These are phyloP conservation scores for Lamproptera curius DNA, from an alignment of 2,888 invertebrate species.

Conservation along the genomic window DNA sequence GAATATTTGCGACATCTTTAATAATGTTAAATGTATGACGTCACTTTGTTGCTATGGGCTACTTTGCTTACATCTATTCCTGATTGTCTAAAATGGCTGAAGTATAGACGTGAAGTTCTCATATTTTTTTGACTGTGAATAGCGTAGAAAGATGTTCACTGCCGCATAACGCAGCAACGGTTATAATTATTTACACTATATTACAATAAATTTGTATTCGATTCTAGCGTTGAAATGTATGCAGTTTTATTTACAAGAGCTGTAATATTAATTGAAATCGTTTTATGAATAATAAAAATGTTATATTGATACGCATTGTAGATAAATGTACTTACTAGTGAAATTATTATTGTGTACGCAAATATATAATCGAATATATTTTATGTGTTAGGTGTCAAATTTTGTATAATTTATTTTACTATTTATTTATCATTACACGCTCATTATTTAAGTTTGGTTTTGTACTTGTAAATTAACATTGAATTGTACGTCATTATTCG, in stretches of 20 bases:
- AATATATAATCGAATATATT: conserved; percentile 1
- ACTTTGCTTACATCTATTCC: too few relatives aligned
- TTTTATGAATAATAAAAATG: conserved; percentile 14
- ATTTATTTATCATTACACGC: conserved; percentile 5
- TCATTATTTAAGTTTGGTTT: conserved; percentile 7
- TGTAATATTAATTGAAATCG: conserved; percentile 24
- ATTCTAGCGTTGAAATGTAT: conserved; percentile 45
- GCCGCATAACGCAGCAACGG: conserved; percentile 54
- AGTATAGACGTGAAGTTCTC: conserved; percentile 49
- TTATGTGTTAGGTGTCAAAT: neutral
- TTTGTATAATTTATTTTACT: conserved; percentile 8
- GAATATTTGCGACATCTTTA: too few relatives aligned
- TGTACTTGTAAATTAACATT: conserved; percentile 14
- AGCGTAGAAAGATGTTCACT: conserved; percentile 25
- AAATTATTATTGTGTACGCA: conserved; percentile 13
- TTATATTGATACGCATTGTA: conserved; percentile 18
- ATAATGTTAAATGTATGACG: too few relatives aligned
- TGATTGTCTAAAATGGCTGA: too few relatives aligned
- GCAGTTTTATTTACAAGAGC: conserved; percentile 42
- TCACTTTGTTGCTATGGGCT: too few relatives aligned
- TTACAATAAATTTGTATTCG: conserved; percentile 61
- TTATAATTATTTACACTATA: conserved; percentile 58
- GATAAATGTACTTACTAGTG: conserved; percentile 21
- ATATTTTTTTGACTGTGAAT: conserved; percentile 59
- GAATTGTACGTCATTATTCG: conserved; percentile 7